Conservation (phyloP, 2,888 invertebrate species). For the Melieria crassipennis region DNA sequence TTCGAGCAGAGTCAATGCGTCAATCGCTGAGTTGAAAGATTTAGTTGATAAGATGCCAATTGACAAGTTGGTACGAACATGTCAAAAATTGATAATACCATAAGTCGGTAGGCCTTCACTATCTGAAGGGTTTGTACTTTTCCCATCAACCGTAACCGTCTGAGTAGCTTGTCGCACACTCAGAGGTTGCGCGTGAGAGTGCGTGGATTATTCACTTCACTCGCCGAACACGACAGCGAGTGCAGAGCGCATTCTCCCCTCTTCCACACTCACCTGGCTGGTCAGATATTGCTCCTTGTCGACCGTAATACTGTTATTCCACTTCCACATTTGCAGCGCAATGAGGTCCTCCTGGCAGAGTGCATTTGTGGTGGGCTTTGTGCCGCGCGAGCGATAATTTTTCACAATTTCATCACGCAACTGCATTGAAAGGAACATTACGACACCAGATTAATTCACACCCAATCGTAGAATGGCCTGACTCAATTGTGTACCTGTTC, state of each 20-base stretch:
- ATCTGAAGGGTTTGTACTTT: background rate
- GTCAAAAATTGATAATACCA: too few relatives aligned
- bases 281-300: slow-evolving; percentile 72
- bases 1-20: too few relatives aligned
- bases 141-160: too few relatives aligned
- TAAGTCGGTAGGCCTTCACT: background rate
- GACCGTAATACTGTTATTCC: slow-evolving; percentile 71
- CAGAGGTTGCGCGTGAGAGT: background rate
- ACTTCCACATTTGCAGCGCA: slow-evolving; percentile 74
- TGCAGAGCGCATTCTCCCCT: too few relatives aligned
- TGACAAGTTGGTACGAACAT: too few relatives aligned
- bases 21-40: too few relatives aligned
- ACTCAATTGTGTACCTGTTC: slow-evolving; percentile 35
- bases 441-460: background rate
- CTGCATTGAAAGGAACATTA: slow-evolving; percentile 42
- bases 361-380: slow-evolving; percentile 68
- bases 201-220: background rate
- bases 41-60: too few relatives aligned
- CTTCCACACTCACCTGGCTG: slow-evolving; percentile 48
- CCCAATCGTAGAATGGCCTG: background rate
- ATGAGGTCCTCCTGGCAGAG: slow-evolving; percentile 77
- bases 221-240: too few relatives aligned
- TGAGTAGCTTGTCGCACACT: too few relatives aligned
- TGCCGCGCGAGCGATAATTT: slow-evolving; percentile 71
- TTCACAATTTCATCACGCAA: slow-evolving; percentile 70